Evolutionary conservation across 2,113 vertebrate genomes (phyloP).

Genomic region (Archilochus colubris): DNA sequence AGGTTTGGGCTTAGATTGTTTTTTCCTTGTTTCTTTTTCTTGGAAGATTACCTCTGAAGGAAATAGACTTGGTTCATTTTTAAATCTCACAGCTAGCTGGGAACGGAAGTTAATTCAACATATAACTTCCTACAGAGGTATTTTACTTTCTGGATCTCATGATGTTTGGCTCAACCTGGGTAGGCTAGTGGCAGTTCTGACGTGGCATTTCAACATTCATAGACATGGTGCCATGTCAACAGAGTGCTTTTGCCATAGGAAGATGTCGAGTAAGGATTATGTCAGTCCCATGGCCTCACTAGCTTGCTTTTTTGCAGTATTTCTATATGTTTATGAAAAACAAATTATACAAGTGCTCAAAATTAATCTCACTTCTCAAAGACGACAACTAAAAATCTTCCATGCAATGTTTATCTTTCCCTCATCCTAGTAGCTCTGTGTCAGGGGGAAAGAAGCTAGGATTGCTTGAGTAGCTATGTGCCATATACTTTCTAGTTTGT

Average conservation of each 20-base stretch:
- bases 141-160: not conserved
- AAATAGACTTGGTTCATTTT: not conserved
- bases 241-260: not conserved
- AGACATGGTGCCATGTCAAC: not conserved
- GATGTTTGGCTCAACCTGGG: not conserved
- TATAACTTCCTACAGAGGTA: not conserved
- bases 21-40: not conserved
- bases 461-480: not conserved
- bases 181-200: not conserved
- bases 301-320: not conserved
- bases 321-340: not conserved
- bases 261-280: not conserved
- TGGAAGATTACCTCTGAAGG: not conserved
- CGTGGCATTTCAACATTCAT: not conserved
- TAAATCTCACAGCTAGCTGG: not conserved
- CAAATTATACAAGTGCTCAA: not conserved
- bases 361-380: constrained; percentile 68
- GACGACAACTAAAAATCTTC: constrained; percentile 49
- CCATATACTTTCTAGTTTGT: not conserved
- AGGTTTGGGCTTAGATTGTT: not conserved
- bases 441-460: constrained; percentile 13
- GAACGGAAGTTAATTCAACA: not conserved
- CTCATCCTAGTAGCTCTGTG: not conserved
- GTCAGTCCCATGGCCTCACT: not conserved
- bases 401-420: constrained; percentile 43